Evolutionary conservation across 2,888 invertebrate genomes (phyloP), one percentile per base, ranked within the genome.

Genomic region (Sinopyrophorus schimmeli): DNA sequence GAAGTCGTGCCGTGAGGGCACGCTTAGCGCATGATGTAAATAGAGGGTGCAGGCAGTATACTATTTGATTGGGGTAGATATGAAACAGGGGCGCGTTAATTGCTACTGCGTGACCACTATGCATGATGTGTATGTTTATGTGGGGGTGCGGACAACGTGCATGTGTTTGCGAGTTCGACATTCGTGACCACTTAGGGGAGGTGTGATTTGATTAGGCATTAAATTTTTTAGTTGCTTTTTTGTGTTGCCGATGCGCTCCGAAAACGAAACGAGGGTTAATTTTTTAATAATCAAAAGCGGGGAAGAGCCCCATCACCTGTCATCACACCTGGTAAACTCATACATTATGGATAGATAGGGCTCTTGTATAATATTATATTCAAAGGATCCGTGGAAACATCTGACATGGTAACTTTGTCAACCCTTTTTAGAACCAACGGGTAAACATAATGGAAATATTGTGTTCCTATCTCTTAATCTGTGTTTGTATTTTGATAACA

Each of bases 81-180:
- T 61, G 59, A 58, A 53, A 57, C 55, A 57, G 63, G 67, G 67
- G 68, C 64, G 66, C 65, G 68, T 68, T 68, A 68, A 68, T 68
- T 68, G 68, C 65, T 63, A 58, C 59, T 58, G 62, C 50, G 50
- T 50, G 50, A 50, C 50, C 50, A 46, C 44, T 46, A 35, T 46
- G 46, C 50, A 50, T 50, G 50, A 50, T 46, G 44, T 44, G 50
- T 46, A 41, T 50, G 44, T 50, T 50, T 50, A 46, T 34, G 43
- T 38, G 32, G 38, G 43, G 37, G 39, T 38, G 62, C 59, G 57
- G 61, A 59, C 59, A 58, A 52, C 56, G 61, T 52, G 50, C 49
- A 55, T 59, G 55, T 63, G 65, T 65, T 63, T 62, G 64, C 65
- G 28, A 46, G 38, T 26, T 31, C 50, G 32, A 50, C 44, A 50